Conservation (phyloP, 2,888 invertebrate genomes). For the Pimpla rufipes region DNA sequence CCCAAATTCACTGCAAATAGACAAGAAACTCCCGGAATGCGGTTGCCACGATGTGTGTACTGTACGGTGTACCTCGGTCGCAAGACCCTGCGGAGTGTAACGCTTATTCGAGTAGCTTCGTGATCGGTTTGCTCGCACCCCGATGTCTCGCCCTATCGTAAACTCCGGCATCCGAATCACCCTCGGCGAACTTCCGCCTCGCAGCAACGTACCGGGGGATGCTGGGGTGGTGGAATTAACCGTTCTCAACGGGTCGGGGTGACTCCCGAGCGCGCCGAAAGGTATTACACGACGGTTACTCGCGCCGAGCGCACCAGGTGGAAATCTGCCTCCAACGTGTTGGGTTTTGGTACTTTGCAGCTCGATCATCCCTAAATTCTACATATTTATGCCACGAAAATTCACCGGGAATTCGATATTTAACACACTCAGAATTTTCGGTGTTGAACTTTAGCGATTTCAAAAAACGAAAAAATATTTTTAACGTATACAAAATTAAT, state of each 20-base stretch:
- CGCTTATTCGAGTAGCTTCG: neutral
- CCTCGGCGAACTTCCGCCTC: neutral
- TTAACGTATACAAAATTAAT: too few species aligned
- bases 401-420: too few species aligned
- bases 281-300: constrained; percentile 2
- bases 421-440: too few species aligned
- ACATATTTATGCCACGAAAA: too few species aligned
- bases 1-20: constrained; percentile 2
- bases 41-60: constrained; percentile 7
- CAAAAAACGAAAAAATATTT: too few species aligned
- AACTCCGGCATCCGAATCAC: neutral
- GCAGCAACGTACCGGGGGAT: too few species aligned
- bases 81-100: constrained; percentile 3
- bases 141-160: neutral
- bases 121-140: neutral
- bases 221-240: constrained; percentile 13
- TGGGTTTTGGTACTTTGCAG: neutral
- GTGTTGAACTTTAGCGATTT: too few species aligned
- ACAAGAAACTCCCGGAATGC: constrained; percentile 9
- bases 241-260: constrained; percentile 7
- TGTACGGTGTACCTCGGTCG: constrained; percentile 1
- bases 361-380: too few species aligned
- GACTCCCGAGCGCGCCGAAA: neutral
- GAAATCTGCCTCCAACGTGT: constrained; percentile 22
- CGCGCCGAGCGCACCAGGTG: constrained; percentile 28